Evolutionary conservation across 2,797 vertebrate genomes (phyloP), one percentile per base, ranked within the genome.

Genomic region (Loriculus beryllinus): DNA sequence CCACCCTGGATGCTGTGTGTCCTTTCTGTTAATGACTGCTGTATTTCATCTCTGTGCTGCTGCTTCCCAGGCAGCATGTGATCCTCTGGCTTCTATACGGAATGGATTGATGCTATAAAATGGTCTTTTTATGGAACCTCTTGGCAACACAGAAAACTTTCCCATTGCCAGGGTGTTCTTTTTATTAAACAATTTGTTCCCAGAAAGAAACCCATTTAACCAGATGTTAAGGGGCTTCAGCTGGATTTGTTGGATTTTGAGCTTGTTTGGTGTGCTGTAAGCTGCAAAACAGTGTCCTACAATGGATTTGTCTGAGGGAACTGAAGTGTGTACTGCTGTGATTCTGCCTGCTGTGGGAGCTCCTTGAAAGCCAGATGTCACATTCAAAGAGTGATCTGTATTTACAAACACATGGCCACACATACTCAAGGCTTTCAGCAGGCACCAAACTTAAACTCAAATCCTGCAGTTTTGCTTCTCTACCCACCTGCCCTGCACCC

Each of bases 121-220:
- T 7, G 17, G 52, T 49, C 88, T 71, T 91, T 85, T 80, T 88
- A 88, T 82, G 82, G 64, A 80, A 89, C 42, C 85, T 77, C 93
- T 92, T 97, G 96, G 94, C 83, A 86, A 54, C 1, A 0, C 64
- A 71, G 72, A 43, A 86, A 92, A 72, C 82, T 89, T 91, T 64
- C 43, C 72, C 21, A 47, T 72, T 94, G 92, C 92, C 72, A 96
- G 82, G 62, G 78, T 64, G n/a, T 82, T 67, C 71, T 84, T 94
- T 93, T 81, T 92, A 94, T 87, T 88, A 80, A 93, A 77, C 93
- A 94, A 60, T 93, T 91, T 96, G 92, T 28, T 74, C 56, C 82
- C 96, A 89, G 95, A 97, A 97, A 96, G 96, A 90, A 93, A 94
- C 80, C 75, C 79, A 52, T 96, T 96, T 96, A 96, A 83, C 57